Evolutionary conservation across 2,888 invertebrate genomes (phyloP).

Genomic region (Trachelus iudaicus): DNA sequence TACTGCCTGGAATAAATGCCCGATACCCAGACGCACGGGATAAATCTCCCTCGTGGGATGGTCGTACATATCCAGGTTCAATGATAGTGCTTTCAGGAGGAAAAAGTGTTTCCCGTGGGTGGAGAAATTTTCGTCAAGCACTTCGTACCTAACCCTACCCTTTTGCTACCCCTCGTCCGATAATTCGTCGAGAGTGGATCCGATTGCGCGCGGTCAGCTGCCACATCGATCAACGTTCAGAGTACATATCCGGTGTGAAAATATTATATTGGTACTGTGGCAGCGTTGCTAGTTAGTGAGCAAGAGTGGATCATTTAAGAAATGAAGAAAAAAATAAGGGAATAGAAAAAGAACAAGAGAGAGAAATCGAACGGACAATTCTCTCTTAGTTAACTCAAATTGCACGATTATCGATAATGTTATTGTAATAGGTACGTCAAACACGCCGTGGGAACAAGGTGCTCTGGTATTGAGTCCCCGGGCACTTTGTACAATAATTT

Average conservation of each 20-base stretch:
- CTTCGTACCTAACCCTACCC: background rate
- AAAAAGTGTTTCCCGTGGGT: background rate
- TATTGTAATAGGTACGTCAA: background rate
- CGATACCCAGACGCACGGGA: background rate
- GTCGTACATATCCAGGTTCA: background rate
- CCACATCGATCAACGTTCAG: background rate
- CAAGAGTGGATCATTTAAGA: constrained; percentile 8
- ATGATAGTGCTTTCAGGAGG: background rate
- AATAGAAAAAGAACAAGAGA: constrained; percentile 4
- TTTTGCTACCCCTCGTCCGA: background rate
- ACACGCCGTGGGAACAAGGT: background rate
- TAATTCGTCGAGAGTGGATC: background rate
- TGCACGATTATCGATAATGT: background rate
- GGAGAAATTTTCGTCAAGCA: background rate
- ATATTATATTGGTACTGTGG: background rate
- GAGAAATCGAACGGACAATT: background rate
- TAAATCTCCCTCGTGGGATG: background rate
- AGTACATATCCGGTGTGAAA: background rate
- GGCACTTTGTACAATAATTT: constrained; percentile 42
- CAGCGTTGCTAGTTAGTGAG: background rate
- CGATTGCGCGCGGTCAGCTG: background rate
- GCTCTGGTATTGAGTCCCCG: background rate
- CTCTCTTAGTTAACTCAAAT: constrained; percentile 5
- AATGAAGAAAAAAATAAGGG: background rate
- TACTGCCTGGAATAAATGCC: background rate